Conservation (phyloP, 2,888 invertebrate species). For the Galerucella pusilla region DNA sequence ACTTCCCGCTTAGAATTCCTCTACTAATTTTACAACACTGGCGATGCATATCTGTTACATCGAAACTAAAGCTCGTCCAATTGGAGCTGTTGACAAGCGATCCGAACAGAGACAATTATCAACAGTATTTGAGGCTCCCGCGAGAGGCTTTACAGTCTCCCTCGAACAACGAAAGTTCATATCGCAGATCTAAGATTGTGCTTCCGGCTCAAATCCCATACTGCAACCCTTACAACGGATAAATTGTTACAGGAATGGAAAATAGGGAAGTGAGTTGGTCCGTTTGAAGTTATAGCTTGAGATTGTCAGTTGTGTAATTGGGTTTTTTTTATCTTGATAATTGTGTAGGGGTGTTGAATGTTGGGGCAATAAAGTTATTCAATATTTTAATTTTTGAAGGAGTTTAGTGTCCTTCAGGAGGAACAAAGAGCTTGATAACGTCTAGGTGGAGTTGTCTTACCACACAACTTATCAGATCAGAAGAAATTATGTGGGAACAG, state of each 20-base stretch:
- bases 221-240: conserved; percentile 28
- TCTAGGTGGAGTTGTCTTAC: too few relatives aligned
- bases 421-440: too few relatives aligned
- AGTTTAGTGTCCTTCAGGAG: too few relatives aligned
- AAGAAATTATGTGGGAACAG: too few relatives aligned
- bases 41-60: conserved; percentile 30
- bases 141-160: conserved; percentile 38
- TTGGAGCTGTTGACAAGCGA: conserved; percentile 41
- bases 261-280: neutral
- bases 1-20: conserved; percentile 31
- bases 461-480: too few relatives aligned
- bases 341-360: neutral
- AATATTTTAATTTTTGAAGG: too few relatives aligned
- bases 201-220: conserved; percentile 37
- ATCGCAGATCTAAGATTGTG: conserved; percentile 49
- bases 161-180: conserved; percentile 47
- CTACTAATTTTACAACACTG: conserved; percentile 23
- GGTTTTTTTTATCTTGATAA: neutral
- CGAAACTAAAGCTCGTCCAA: conserved; percentile 29
- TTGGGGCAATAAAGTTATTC: too few relatives aligned
- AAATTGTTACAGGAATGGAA: conserved; percentile 25
- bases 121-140: conserved; percentile 44
- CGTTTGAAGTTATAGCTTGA: neutral
- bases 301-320: neutral
- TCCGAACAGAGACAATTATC: conserved; percentile 45